phyloP scores from a whole-genome alignment of 2,888 invertebrate species.

The Melinaea marsaeus region DNA sequence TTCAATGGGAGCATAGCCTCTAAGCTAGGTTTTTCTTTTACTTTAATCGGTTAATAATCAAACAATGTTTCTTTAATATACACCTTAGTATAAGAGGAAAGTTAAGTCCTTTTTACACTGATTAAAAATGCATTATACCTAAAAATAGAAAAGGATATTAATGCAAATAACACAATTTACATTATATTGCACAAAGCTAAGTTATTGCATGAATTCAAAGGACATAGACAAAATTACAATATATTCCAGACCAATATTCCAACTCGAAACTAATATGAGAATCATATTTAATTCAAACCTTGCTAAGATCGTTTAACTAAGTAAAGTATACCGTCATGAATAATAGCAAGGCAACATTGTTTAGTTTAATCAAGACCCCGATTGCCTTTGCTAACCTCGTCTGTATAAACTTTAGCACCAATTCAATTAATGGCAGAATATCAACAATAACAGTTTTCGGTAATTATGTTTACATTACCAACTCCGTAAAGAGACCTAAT shows the following conservation, averaged over 20 bases:
- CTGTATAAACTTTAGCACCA: constrained; percentile 68
- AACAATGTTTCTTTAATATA: too few species aligned
- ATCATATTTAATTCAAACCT: constrained; percentile 1
- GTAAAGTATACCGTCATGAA: constrained; percentile 4
- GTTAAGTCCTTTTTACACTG: too few species aligned
- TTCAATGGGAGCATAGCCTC: too few species aligned
- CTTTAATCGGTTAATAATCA: too few species aligned
- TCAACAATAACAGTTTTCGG: constrained; percentile 70
- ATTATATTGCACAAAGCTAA: too few species aligned
- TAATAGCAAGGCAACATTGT: constrained; percentile 60
- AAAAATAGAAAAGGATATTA: too few species aligned
- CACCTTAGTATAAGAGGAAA: too few species aligned
- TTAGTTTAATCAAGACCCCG: constrained; percentile 71
- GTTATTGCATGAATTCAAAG: neutral
- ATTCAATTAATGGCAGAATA: constrained; percentile 69
- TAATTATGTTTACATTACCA: constrained; percentile 64
- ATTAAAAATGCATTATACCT: too few species aligned
- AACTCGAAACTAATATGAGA: neutral
- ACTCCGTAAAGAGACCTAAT: constrained; percentile 41
- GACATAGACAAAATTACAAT: neutral
- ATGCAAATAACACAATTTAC: too few species aligned
- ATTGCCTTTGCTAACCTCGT: constrained; percentile 63
- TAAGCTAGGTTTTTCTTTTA: too few species aligned
- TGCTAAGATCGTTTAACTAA: constrained; percentile 6
- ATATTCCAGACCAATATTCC: neutral